These are phyloP conservation scores for Jordanella pulchra DNA, from an alignment of 2,797 vertebrate species.

Conservation along the genomic window DNA sequence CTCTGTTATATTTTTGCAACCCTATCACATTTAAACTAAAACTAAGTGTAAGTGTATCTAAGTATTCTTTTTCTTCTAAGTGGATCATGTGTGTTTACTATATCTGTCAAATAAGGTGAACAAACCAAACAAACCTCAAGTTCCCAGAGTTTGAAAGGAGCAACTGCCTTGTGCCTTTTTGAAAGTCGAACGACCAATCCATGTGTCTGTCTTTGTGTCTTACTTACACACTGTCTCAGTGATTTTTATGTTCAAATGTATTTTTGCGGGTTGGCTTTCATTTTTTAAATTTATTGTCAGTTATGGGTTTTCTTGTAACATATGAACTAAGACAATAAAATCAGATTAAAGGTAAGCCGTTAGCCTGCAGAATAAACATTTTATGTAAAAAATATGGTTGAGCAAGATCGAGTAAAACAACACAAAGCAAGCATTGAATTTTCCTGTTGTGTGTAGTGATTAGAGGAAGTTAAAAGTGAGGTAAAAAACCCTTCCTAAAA, in stretches of 20 bases:
- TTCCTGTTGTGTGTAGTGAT: conserved; percentile 6
- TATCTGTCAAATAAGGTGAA: conserved; percentile 33
- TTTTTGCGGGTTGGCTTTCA: conserved; percentile 21
- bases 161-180: conserved; percentile 85
- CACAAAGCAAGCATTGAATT: background rate
- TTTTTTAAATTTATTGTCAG: background rate
- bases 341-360: background rate
- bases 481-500: conserved; percentile 6
- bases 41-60: conserved; percentile 54
- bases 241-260: conserved; percentile 8
- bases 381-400: background rate
- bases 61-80: conserved; percentile 27
- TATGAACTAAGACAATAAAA: background rate
- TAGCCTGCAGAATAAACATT: background rate
- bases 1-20: conserved; percentile 26
- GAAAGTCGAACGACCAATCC: conserved; percentile 89
- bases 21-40: conserved; percentile 39
- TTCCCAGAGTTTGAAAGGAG: background rate
- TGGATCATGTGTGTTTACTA: conserved; percentile 32
- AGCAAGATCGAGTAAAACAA: background rate
- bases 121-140: conserved; percentile 32
- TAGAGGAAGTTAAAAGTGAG: conserved; percentile 8
- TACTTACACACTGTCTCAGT: conserved; percentile 61
- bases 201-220: conserved; percentile 53
- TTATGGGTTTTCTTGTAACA: background rate